phyloP scores from a whole-genome alignment of 2,888 invertebrate species.

The Didymodactylos carnosus region DNA sequence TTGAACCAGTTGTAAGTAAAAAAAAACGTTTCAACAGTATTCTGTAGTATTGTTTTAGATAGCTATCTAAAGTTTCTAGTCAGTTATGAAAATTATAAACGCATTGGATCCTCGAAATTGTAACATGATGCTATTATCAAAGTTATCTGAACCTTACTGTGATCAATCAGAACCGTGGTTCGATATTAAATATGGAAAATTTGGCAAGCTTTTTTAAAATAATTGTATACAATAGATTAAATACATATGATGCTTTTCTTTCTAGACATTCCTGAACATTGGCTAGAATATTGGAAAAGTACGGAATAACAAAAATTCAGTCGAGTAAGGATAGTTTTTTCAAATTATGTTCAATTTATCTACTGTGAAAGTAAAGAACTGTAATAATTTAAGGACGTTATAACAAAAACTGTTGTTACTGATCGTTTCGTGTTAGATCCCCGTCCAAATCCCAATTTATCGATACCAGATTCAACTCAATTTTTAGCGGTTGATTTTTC shows the following conservation, averaged over 20 bases:
- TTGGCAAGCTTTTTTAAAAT: not conserved
- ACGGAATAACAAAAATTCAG: no score
- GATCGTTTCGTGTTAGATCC: no score
- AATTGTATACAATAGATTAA: no score
- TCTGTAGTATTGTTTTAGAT: not conserved
- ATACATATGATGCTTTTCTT: no score
- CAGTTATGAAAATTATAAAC: not conserved
- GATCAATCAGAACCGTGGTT: not conserved
- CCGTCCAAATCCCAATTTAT: not conserved
- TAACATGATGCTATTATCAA: not conserved
- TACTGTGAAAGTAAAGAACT: no score
- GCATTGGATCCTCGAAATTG: not conserved
- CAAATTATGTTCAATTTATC: no score
- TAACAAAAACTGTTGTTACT: no score
- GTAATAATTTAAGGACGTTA: no score
- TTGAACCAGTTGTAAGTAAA: not conserved
- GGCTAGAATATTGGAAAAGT: not conserved
- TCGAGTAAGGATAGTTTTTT: not conserved
- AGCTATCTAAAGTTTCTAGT: not conserved
- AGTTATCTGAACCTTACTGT: not conserved
- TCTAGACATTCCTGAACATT: not conserved
- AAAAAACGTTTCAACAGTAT: not conserved
- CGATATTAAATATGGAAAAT: not conserved
- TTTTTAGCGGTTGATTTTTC: not conserved
- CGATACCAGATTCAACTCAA: not conserved